A percentile compares a stretch with the other conserved stretches of the same genome.
Evolutionary conservation across 2,113 vertebrate genomes (phyloP).

Genomic region (Takifugu flavidus): DNA sequence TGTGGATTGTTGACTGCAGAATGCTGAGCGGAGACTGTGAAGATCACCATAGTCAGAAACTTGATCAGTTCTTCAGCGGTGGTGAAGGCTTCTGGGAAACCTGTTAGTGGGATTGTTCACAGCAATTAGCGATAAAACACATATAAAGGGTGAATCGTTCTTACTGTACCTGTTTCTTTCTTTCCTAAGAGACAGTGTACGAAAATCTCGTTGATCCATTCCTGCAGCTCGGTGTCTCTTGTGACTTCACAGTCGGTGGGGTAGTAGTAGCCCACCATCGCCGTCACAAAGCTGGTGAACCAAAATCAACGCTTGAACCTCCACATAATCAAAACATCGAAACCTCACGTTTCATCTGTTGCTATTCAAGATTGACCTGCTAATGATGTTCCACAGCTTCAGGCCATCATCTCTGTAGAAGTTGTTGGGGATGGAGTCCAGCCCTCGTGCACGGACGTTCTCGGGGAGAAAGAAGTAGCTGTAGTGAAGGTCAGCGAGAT

Average conservation of each 20-base stretch:
- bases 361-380: constrained; percentile 7
- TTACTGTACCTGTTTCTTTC: constrained; percentile 43
- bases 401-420: constrained; percentile 63
- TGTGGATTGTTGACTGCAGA: constrained; percentile 58
- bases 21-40: constrained; percentile 56
- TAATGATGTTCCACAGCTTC: constrained; percentile 51
- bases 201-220: constrained; percentile 80
- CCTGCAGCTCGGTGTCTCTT: constrained; percentile 77
- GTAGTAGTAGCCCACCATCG: constrained; percentile 52
- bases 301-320: background rate
- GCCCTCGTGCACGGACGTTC: constrained; percentile 46
- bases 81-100: constrained; percentile 41
- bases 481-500: constrained; percentile 36
- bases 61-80: constrained; percentile 41
- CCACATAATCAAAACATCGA: rapidly evolving
- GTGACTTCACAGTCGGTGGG: constrained; percentile 39
- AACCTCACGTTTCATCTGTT: background rate
- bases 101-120: constrained; percentile 14
- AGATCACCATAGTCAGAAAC: constrained; percentile 70
- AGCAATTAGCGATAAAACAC: background rate
- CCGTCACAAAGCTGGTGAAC: constrained; percentile 67
- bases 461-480: constrained; percentile 56
- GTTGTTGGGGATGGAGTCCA: constrained; percentile 48
- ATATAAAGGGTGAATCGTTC: background rate
- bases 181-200: constrained; percentile 69